Evolutionary conservation across 2,888 invertebrate species (phyloP), one percentile per base, ranked within the genome.

Genomic region (Myopa tessellatipennis): DNA sequence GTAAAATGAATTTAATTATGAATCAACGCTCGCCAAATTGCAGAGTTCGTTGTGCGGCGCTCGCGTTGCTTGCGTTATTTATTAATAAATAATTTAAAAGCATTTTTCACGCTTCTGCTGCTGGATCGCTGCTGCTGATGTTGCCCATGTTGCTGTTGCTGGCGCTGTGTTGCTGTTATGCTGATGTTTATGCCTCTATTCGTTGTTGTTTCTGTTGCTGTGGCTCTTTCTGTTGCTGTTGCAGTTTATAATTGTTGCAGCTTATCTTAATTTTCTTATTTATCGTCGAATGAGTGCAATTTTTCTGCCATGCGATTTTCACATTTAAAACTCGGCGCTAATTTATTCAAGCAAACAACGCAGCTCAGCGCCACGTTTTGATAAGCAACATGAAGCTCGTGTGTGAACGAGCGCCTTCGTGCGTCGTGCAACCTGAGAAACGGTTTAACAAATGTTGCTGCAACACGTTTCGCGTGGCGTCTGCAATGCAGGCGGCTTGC

Each of bases 271-370:
- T 74, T 63, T 18, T 45, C n/a, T 61, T 45, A 34, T 52, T 63
- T 73, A 61, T 73, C 61, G 58, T 7, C n/a, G 71, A 55, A 12
- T 36, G 58, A 26, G 36, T 14, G 68, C 40, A 68, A 4, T 45
- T 40, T 50, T 26, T 73, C 72, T n/a, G 40, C 8, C 73, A 73
- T 73, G 73, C 61, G 40, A 73, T 73, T 73, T 73, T 73, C 73
- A 45, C 61, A 73, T 73, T 61, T 61, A 61, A 60, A 61, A 12
- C 40, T 4, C 38, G 8, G 73, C 45, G 73, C 18, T n/a, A 60
- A 73, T 73, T 73, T 60, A 73, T 73, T 26, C 18, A 40, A 61
- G 38, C 60, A 38, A 73, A 61, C 73, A 73, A 18, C 40, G 61
- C 40, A 60, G n/a, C 18, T 40, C 55, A 55, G 55, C 14, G 4